These are phyloP conservation scores for Zonitis immaculata DNA, from an alignment of 2,888 invertebrate species.

Conservation along the genomic window DNA sequence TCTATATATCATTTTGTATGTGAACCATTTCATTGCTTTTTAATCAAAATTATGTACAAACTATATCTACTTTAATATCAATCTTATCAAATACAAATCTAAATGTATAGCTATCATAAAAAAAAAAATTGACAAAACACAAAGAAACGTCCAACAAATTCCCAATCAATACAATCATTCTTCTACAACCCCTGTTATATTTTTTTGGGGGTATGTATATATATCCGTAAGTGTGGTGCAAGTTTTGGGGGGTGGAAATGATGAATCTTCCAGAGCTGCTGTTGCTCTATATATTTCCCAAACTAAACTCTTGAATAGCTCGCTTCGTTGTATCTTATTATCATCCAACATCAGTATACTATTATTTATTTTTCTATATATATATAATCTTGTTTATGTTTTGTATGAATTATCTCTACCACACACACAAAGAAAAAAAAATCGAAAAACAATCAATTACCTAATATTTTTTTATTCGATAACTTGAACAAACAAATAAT, in stretches of 20 bases:
- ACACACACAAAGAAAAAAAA: too few species aligned
- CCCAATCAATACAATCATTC: constrained; percentile 21
- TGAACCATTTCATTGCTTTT: background rate
- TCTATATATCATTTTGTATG: background rate
- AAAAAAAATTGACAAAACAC: constrained; percentile 26
- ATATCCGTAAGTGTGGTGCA: too few species aligned
- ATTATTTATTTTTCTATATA: background rate
- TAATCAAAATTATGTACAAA: background rate
- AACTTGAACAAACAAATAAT: too few species aligned
- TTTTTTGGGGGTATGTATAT: constrained; percentile 14
- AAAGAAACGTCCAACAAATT: constrained; percentile 23
- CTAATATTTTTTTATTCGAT: too few species aligned
- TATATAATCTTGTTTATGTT: background rate
- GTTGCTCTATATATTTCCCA: background rate
- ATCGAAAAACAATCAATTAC: too few species aligned
- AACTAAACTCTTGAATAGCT: background rate
- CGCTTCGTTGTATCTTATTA: background rate
- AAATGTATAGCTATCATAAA: constrained; percentile 4
- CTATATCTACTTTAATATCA: constrained; percentile 7
- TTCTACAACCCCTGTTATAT: constrained; percentile 1
- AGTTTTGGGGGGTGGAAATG: constrained; percentile 18
- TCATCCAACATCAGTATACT: background rate
- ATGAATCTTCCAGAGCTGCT: constrained; percentile 13
- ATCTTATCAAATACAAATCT: constrained; percentile 5
- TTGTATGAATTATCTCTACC: too few species aligned